phyloP scores from a whole-genome alignment of 2,797 vertebrate species.

The Enteromius anoplus region DNA sequence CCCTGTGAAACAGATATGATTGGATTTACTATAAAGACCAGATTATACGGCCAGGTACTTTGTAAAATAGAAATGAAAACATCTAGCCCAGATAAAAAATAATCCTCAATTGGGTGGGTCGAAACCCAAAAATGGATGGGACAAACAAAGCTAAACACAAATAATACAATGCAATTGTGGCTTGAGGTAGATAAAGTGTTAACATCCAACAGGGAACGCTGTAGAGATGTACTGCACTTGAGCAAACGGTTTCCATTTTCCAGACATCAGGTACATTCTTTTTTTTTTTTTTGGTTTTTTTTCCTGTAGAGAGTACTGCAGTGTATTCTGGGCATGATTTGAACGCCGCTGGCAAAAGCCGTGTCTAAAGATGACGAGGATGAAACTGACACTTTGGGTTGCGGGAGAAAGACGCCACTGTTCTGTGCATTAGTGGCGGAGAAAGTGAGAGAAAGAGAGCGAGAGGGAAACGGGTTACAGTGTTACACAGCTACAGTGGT shows the following conservation, averaged over 20 bases:
- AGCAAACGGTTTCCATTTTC: slow-evolving; percentile 24
- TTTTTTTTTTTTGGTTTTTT: too few relatives aligned
- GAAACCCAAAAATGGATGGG: not conserved
- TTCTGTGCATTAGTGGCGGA: slow-evolving; percentile 46
- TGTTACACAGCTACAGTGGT: slow-evolving; percentile 22
- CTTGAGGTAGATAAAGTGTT: not conserved
- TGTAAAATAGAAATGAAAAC: not conserved
- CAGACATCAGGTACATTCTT: slow-evolving; percentile 4
- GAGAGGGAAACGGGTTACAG: slow-evolving; percentile 38
- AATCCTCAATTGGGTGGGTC: not conserved
- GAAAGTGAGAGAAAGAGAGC: slow-evolving; percentile 41
- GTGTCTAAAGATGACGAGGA: slow-evolving; percentile 47
- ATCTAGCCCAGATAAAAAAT: not conserved
- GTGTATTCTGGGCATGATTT: slow-evolving; percentile 44
- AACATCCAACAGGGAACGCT: not conserved
- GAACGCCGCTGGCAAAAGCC: slow-evolving; percentile 35
- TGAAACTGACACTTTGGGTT: slow-evolving; percentile 34
- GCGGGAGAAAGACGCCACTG: slow-evolving; percentile 46
- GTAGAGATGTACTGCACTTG: not conserved
- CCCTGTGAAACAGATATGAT: not conserved
- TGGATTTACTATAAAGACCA: not conserved
- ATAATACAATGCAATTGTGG: not conserved
- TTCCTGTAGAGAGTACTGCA: not conserved
- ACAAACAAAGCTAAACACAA: not conserved
- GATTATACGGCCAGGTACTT: not conserved